Conservation (phyloP, 2,888 invertebrate species). For the Branchellion lobata region DNA sequence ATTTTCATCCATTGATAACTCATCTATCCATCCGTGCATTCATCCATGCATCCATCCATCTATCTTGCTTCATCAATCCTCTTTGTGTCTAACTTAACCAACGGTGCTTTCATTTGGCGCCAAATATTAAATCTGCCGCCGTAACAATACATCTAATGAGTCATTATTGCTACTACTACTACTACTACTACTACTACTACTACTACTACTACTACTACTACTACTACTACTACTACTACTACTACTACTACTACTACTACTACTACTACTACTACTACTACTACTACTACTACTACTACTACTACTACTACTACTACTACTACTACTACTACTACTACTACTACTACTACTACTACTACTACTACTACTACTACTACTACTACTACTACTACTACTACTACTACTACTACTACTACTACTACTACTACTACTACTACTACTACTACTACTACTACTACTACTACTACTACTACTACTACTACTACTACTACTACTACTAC, state of each 20-base stretch:
- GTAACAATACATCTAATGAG: too few relatives aligned
- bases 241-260: slow-evolving; percentile 50
- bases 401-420: slow-evolving; percentile 49
- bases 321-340: slow-evolving; percentile 49
- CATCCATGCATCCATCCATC: too few relatives aligned
- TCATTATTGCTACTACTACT: slow-evolving; percentile 44
- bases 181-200: slow-evolving; percentile 49
- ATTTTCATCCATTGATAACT: too few relatives aligned
- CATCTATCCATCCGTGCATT: too few relatives aligned
- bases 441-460: slow-evolving; percentile 48
- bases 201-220: slow-evolving; percentile 50
- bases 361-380: slow-evolving; percentile 47
- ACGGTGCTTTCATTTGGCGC: too few relatives aligned
- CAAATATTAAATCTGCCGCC: too few relatives aligned
- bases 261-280: slow-evolving; percentile 50
- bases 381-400: slow-evolving; percentile 45
- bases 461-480: slow-evolving; percentile 48
- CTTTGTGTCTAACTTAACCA: too few relatives aligned
- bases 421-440: slow-evolving; percentile 45
- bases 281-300: slow-evolving; percentile 45
- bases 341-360: slow-evolving; percentile 48
- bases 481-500: slow-evolving; percentile 49
- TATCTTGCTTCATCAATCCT: too few relatives aligned
- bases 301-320: slow-evolving; percentile 48
- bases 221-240: slow-evolving; percentile 50